phyloP scores from a whole-genome alignment of 1,140 invertebrate genomes.

The Aporrectodea caliginosa region DNA sequence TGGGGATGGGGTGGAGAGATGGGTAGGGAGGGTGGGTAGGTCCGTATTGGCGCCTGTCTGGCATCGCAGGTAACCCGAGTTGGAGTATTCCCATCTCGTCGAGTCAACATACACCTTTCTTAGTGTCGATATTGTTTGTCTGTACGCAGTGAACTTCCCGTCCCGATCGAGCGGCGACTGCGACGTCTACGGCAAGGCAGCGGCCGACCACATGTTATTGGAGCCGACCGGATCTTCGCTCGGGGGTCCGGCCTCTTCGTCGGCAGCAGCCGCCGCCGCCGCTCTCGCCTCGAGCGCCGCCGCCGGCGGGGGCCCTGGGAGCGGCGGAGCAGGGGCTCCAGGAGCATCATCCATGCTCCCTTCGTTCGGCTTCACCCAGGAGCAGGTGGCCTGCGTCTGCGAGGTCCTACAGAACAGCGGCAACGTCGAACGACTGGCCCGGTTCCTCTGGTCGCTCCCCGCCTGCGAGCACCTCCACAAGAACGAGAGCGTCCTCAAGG shows the following conservation, averaged over 20 bases:
- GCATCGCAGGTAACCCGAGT: no score
- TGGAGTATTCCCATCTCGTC: no score
- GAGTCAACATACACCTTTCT: background rate
- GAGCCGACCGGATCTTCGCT: background rate
- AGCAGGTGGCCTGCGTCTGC: constrained; percentile 97
- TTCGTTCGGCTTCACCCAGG: constrained; percentile 79
- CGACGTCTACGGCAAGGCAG: background rate
- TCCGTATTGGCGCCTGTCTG: no score
- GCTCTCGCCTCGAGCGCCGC: background rate
- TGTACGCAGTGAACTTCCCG: background rate
- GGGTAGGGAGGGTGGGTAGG: no score
- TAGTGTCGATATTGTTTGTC: background rate
- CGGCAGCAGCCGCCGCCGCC: background rate
- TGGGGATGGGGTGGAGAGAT: no score
- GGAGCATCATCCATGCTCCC: constrained; percentile 12
- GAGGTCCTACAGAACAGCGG: constrained; percentile 98
- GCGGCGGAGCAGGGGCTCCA: background rate
- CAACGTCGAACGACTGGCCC: constrained; percentile 87
- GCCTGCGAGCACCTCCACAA: constrained; percentile 92
- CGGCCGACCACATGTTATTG: background rate
- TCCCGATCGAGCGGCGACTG: background rate
- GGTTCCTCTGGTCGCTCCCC: constrained; percentile 97
- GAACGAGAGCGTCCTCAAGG: constrained; percentile 90
- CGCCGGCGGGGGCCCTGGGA: background rate
- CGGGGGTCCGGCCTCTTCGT: background rate